A percentile compares a stretch with the other conserved stretches of the same genome.
These are phyloP conservation scores for Xylocopa sonorina DNA, from an alignment of 1,140 invertebrate species.

Conservation along the genomic window DNA sequence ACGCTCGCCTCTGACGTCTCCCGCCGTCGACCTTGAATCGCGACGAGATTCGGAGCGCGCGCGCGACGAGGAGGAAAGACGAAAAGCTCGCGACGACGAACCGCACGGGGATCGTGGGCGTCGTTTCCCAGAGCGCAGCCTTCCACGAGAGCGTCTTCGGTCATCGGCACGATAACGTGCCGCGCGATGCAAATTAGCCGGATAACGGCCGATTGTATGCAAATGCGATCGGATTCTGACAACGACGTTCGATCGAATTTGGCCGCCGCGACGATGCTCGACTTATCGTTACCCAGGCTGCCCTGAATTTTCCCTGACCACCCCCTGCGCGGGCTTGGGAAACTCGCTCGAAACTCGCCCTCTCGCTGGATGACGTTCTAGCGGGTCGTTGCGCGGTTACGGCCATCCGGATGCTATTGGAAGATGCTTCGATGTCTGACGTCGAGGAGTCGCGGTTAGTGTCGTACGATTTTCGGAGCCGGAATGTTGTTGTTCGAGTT, in stretches of 20 bases:
- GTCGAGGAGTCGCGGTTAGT: too few relatives aligned
- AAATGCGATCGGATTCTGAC: slow-evolving; percentile 65
- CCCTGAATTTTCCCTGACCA: slow-evolving; percentile 22
- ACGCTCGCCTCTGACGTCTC: not conserved
- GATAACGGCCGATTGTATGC: slow-evolving; percentile 66
- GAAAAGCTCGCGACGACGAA: too few relatives aligned
- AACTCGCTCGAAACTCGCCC: not conserved
- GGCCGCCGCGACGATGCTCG: slow-evolving; percentile 39
- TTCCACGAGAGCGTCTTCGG: slow-evolving; percentile 15
- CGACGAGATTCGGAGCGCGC: too few relatives aligned
- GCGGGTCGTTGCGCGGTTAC: too few relatives aligned
- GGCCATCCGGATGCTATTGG: too few relatives aligned
- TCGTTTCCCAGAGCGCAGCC: not conserved
- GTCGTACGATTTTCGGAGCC: too few relatives aligned
- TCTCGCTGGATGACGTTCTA: too few relatives aligned
- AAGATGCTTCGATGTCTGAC: too few relatives aligned
- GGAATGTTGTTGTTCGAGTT: too few relatives aligned
- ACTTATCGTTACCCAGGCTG: slow-evolving; percentile 59
- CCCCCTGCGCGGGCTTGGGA: not conserved
- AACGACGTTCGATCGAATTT: slow-evolving; percentile 43
- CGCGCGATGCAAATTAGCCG: slow-evolving; percentile 62
- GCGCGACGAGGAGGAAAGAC: too few relatives aligned
- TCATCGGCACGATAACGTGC: slow-evolving; percentile 43
- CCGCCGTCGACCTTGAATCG: not conserved
- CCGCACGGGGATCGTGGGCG: not conserved